Percentiles rank a stretch among this genome's conserved stretches.
Evolutionary conservation across 2,888 invertebrate species (phyloP).

Genomic region (Melanostoma mellinum): DNA sequence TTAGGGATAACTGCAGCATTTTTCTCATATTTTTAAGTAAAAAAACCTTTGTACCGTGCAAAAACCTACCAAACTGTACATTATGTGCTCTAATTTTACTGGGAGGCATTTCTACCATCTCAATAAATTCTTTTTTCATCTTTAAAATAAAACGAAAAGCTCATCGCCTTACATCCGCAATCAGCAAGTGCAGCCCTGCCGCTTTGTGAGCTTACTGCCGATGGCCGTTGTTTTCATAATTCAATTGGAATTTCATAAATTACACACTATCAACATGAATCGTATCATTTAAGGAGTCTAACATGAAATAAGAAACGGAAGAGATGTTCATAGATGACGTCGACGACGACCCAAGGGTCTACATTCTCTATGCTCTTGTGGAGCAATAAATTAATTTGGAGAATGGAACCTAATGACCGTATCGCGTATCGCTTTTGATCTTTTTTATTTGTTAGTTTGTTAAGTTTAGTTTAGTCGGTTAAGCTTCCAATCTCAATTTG

Average conservation of each 20-base stretch:
- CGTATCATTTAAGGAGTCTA: slow-evolving; percentile 45
- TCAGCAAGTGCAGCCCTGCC: background rate
- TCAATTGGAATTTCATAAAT: slow-evolving; percentile 63
- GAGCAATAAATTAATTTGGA: slow-evolving; percentile 67
- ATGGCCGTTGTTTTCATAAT: slow-evolving; percentile 17
- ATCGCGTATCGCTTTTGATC: slow-evolving; percentile 58
- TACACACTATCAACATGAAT: slow-evolving; percentile 55
- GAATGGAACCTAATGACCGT: slow-evolving; percentile 42
- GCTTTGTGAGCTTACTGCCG: background rate
- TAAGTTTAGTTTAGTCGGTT: slow-evolving; percentile 4
- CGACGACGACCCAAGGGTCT: slow-evolving; percentile 32
- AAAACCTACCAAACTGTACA: no score
- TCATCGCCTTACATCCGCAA: background rate
- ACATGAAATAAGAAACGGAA: slow-evolving; percentile 19
- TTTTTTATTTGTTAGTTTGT: slow-evolving; percentile 38
- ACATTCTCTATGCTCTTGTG: slow-evolving; percentile 28
- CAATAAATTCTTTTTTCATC: no score
- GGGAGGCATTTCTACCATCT: no score
- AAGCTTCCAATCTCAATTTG: background rate
- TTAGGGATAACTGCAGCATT: no score
- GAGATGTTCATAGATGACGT: slow-evolving; percentile 34
- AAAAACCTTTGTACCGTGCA: no score
- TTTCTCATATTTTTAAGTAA: no score
- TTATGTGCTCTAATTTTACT: no score
- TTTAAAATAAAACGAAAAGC: background rate